Evolutionary conservation across 2,113 vertebrate genomes (phyloP), one percentile per base, ranked within the genome.

Genomic region (Puntigrus tetrazona): DNA sequence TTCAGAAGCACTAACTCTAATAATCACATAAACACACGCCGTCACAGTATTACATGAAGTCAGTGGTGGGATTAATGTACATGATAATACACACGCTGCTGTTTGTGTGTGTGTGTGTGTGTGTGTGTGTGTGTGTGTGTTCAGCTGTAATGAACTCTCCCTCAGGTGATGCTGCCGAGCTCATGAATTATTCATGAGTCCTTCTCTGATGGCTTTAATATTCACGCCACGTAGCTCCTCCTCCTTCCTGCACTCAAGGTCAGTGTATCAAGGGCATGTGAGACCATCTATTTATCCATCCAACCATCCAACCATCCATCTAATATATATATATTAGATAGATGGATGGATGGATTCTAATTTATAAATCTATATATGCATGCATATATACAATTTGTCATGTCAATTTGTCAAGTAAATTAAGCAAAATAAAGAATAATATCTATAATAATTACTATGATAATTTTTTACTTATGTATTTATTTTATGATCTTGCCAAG

Each of bases 181-280:
- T 85, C 14, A 87, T 90, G 29, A 87, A 87, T 88, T 78, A 88
- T 89, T 86, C 87, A 88, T 69, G 20, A 76, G 59, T 10, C 50
- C 22, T 63, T 38, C 18, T 65, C 75, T 82, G 43, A 72, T 63
- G 55, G 27, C 13, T 80, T 90, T 86, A 77, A 85, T 87, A 87
- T 89, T 86, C 88, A 74, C 52, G 7, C 63, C 63, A 61, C 36
- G 7, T 7, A 83, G 18, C 82, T 59, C 59, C 65, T 73, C 75
- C 59, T 65, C 59, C 45, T 75, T 25, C 57, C 43, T 52, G 27
- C 50, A 36, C 70, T 81, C 86, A 88, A 88, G 86, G 85, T 34
- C 61, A 72, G 57, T 74, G 81, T 84, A 59, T 52, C 43, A 43
- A 67, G 65, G 73, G 41, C 8, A 59, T 77, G 65, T 25, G 27